Conservation (phyloP, 2,113 vertebrate species). For the Salvelinus sp. region DNA sequence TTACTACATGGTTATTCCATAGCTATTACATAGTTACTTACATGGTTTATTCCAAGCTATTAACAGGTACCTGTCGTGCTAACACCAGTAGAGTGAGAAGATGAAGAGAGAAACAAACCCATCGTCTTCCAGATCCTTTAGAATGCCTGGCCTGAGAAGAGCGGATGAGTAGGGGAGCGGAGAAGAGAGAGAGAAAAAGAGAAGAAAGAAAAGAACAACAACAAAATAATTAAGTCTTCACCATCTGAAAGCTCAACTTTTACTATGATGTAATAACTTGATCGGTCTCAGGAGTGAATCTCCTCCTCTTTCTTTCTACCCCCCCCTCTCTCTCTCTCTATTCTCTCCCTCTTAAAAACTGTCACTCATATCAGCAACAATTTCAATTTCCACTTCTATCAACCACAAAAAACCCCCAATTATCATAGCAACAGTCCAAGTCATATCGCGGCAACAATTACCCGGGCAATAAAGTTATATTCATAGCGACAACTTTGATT, state of each 20-base stretch:
- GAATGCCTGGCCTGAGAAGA: conserved; percentile 84
- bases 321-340: no score
- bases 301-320: background rate
- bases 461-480: conserved; percentile 5
- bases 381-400: conserved; percentile 48
- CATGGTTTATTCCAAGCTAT: background rate
- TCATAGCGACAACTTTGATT: conserved; percentile 29
- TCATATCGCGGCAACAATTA: conserved; percentile 35
- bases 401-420: conserved; percentile 29
- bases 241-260: background rate
- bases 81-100: conserved; percentile 94
- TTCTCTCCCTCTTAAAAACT: background rate
- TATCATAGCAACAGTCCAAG: conserved; percentile 46
- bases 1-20: no score
- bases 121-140: conserved; percentile 96
- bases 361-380: conserved; percentile 21
- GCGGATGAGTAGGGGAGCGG: no score
- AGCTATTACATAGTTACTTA: background rate
- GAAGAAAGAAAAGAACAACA: conserved; percentile 9
- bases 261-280: conserved; percentile 24
- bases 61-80: conserved; percentile 85
- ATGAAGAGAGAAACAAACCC: conserved; percentile 94
- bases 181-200: background rate
- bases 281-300: conserved; percentile 22
- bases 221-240: conserved; percentile 25